Conservation (phyloP, 1,140 invertebrate genomes). For the Solenopsis fugax region DNA sequence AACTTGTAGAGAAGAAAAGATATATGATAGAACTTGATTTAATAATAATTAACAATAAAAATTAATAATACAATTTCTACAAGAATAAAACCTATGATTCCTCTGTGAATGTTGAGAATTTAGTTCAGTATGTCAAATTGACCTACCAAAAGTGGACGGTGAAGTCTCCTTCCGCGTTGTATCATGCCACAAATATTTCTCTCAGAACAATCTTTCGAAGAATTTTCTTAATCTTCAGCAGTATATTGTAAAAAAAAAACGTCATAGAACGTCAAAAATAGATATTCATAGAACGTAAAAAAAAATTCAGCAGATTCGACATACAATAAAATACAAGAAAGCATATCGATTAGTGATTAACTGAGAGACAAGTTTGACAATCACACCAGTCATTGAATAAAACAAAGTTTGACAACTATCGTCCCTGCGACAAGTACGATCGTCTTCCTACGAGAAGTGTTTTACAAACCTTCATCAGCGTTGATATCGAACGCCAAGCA, state of each 20-base stretch:
- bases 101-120: slow-evolving; percentile 28
- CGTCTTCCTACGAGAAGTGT: slow-evolving; percentile 35
- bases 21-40: not conserved
- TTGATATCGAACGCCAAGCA: slow-evolving; percentile 46
- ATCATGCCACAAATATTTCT: slow-evolving; percentile 6
- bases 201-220: not conserved
- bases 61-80: slow-evolving; percentile 1
- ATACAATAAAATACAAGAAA: not conserved
- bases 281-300: not conserved
- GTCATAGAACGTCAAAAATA: no score
- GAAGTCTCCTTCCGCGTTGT: not conserved
- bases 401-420: slow-evolving; percentile 28
- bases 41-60: not conserved
- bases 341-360: not conserved
- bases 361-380: not conserved
- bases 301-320: not conserved
- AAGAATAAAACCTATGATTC: not conserved
- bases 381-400: not conserved
- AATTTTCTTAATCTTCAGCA: slow-evolving; percentile 3
- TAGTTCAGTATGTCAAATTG: not conserved
- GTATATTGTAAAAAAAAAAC: not conserved
- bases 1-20: not conserved
- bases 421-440: slow-evolving; percentile 5
- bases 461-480: slow-evolving; percentile 55
- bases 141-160: not conserved